phyloP scores from a whole-genome alignment of 2,797 vertebrate species.

The Anas bernieri region DNA sequence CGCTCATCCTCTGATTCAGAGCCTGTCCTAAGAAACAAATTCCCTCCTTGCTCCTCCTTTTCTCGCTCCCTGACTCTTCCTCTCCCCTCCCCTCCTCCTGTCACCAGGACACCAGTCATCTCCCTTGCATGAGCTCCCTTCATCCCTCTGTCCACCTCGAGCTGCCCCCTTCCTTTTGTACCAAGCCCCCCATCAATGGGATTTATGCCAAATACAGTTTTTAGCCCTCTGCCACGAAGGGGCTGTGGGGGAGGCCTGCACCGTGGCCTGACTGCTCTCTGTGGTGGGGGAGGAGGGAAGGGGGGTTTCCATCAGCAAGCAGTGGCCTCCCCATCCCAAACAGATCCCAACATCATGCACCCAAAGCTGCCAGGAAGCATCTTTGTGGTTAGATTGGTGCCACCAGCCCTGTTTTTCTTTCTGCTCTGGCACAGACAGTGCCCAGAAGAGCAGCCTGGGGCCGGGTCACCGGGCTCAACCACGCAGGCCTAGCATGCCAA shows the following conservation, averaged over 20 bases:
- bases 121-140: not conserved
- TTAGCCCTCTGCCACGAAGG: not conserved
- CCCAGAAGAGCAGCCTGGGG: not conserved
- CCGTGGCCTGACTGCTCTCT: not conserved
- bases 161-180: not conserved
- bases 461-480: not conserved
- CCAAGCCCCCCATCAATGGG: not conserved
- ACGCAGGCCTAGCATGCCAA: not conserved
- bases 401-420: not conserved
- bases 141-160: rapidly evolving
- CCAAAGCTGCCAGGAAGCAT: not conserved
- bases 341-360: not conserved
- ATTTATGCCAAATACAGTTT: not conserved
- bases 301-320: not conserved
- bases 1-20: not conserved
- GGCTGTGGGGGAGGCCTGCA: not conserved
- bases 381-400: not conserved
- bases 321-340: not conserved
- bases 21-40: not conserved
- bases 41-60: rapidly evolving
- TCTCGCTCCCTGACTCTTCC: not conserved
- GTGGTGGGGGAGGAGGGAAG: not conserved
- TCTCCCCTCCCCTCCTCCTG: not conserved
- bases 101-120: not conserved
- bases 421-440: not conserved